A percentile compares a stretch with the other conserved stretches of the same genome.
These are phyloP conservation scores for Ciconia stormi DNA, from an alignment of 2,113 vertebrate species.

Conservation along the genomic window DNA sequence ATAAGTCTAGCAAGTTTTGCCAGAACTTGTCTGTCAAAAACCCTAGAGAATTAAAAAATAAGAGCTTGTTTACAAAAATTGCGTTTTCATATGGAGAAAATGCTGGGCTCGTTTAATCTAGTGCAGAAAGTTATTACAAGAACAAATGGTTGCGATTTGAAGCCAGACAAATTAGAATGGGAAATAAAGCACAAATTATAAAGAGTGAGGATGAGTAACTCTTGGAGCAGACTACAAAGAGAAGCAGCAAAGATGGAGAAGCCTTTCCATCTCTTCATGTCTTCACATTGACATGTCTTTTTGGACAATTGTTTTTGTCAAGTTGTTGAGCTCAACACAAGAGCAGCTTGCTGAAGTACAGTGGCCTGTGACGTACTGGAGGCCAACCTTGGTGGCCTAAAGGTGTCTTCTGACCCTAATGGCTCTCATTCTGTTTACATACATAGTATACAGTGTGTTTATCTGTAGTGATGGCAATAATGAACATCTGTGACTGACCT, in stretches of 20 bases:
- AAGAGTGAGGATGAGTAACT: neutral
- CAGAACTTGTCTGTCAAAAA: neutral
- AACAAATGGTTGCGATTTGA: neutral
- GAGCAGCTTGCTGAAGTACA: neutral
- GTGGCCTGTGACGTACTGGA: neutral
- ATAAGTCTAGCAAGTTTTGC: neutral
- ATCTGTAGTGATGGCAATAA: neutral
- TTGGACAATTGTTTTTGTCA: neutral
- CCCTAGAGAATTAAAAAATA: neutral
- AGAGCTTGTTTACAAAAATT: neutral
- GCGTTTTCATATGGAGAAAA: neutral
- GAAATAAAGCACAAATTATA: slow-evolving; percentile 30
- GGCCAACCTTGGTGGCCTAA: neutral
- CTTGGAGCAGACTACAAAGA: neutral
- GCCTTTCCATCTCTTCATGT: neutral
- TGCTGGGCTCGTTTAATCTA: neutral
- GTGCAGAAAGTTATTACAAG: neutral
- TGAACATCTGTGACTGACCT: neutral
- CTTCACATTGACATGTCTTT: neutral
- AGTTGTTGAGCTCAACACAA: neutral
- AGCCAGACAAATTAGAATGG: slow-evolving; percentile 20
- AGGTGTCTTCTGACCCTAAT: neutral
- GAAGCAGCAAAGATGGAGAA: neutral
- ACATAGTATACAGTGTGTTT: neutral
- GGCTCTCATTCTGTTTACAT: neutral